Percentiles rank a stretch among this genome's conserved stretches.
These are phyloP conservation scores for Sebastiscus albofasciatus DNA, from an alignment of 2,797 vertebrate species.

Conservation along the genomic window DNA sequence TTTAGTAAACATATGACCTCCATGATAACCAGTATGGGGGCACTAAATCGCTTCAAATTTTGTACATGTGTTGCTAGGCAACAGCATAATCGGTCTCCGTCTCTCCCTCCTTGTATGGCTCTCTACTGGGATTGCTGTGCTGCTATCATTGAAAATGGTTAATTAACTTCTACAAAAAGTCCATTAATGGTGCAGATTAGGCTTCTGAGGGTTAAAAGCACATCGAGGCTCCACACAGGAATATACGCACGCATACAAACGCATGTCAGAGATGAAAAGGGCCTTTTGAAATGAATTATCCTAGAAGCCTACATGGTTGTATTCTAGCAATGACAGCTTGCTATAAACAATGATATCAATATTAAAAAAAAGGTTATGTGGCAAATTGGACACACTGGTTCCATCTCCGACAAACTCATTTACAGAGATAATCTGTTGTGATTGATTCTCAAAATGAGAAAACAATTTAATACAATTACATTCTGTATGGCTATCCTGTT, in stretches of 20 bases:
- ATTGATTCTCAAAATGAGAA: constrained; percentile 32
- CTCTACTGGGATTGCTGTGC: constrained; percentile 79
- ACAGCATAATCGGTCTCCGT: constrained; percentile 82
- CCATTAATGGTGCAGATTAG: constrained; percentile 78
- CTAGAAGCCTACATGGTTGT: neutral
- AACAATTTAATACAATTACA: constrained; percentile 13
- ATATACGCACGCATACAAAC: constrained; percentile 19
- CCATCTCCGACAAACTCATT: constrained; percentile 5
- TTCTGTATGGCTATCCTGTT: neutral
- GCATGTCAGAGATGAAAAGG: constrained; percentile 29
- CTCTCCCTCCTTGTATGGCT: constrained; percentile 66
- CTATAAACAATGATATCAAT: constrained; percentile 11
- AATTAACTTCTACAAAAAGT: constrained; percentile 84
- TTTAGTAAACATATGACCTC: constrained; percentile 82
- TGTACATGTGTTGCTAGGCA: constrained; percentile 88
- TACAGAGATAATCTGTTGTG: constrained; percentile 18
- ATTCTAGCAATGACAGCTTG: constrained; percentile 7
- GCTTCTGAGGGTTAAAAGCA: constrained; percentile 69
- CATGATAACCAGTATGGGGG: constrained; percentile 79
- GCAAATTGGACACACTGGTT: constrained; percentile 1
- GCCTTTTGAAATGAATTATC: constrained; percentile 46
- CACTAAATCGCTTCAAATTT: constrained; percentile 83
- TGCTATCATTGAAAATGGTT: constrained; percentile 80
- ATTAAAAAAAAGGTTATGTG: constrained; percentile 6
- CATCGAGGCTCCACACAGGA: constrained; percentile 20